A percentile compares a stretch with the other conserved stretches of the same genome.
Conservation (phyloP, 1,140 invertebrate species). For the Stegodyphus mimosarum region DNA sequence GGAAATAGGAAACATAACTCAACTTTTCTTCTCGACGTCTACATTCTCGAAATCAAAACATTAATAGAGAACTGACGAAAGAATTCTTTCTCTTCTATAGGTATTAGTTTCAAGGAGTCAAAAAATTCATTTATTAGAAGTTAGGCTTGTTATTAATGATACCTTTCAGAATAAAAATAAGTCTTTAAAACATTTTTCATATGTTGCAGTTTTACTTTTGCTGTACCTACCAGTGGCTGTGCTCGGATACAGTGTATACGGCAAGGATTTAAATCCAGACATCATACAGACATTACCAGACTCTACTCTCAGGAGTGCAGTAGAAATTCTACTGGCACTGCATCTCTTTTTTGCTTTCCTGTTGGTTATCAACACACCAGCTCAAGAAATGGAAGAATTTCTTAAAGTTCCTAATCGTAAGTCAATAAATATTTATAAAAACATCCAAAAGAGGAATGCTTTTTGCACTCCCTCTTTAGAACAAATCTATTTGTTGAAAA, state of each 20-base stretch:
- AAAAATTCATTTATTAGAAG: too few relatives aligned
- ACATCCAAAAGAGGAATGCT: too few relatives aligned
- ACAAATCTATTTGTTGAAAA: too few relatives aligned
- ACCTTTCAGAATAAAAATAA: too few relatives aligned
- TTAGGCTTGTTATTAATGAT: too few relatives aligned
- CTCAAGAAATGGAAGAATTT: conserved; percentile 78
- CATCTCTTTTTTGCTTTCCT: conserved; percentile 76
- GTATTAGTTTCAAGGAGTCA: not conserved
- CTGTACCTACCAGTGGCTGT: conserved; percentile 74
- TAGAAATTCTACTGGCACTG: conserved; percentile 74
- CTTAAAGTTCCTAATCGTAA: conserved; percentile 76
- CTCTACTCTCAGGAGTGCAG: conserved; percentile 68
- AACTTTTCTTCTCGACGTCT: too few relatives aligned
- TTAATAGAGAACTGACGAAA: too few relatives aligned
- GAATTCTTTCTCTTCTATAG: not conserved
- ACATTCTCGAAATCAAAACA: too few relatives aligned
- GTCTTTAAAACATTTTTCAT: not conserved
- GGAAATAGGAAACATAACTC: too few relatives aligned
- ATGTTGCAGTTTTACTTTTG: conserved; percentile 71
- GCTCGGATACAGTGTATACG: conserved; percentile 61
- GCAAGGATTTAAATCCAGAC: not conserved
- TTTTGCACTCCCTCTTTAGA: too few relatives aligned
- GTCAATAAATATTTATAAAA: conserved; percentile 35
- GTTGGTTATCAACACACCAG: conserved; percentile 77
- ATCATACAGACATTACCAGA: conserved; percentile 25